Evolutionary conservation across 2,888 invertebrate species (phyloP).

Genomic region (Lutraria lutraria): DNA sequence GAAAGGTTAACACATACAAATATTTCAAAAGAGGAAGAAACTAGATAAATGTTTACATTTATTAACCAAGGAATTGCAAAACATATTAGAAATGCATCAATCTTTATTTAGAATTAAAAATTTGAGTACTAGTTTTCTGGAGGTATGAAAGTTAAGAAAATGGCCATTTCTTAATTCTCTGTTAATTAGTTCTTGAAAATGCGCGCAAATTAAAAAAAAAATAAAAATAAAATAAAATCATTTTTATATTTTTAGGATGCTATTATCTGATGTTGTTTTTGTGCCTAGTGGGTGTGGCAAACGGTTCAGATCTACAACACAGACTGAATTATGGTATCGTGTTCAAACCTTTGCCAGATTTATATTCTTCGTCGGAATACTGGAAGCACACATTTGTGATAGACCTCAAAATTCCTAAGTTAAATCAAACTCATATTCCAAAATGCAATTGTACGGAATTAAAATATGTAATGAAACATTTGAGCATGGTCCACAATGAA

Average conservation of each 20-base stretch:
- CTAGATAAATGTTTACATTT: no score
- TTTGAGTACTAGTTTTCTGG: no score
- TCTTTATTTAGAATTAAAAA: no score
- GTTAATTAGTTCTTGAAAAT: no score
- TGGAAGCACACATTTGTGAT: slow-evolving; percentile 23
- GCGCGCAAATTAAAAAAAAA: no score
- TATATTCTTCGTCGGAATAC: not conserved
- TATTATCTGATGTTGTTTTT: not conserved
- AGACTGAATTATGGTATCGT: not conserved
- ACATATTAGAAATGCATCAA: no score
- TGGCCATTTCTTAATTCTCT: no score
- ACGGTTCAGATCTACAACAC: not conserved
- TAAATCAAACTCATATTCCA: not conserved
- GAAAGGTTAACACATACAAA: no score
- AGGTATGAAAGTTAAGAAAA: no score
- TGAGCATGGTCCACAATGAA: not conserved
- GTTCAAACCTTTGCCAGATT: slow-evolving; percentile 6
- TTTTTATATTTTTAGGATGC: not conserved
- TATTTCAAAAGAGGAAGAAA: no score
- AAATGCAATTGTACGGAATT: slow-evolving; percentile 7
- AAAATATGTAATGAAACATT: not conserved
- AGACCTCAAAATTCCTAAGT: not conserved
- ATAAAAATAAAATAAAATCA: no score
- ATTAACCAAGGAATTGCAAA: no score
- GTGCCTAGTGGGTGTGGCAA: not conserved